Evolutionary conservation across 2,888 invertebrate genomes (phyloP).

Genomic region (Himalopsyche japonica): DNA sequence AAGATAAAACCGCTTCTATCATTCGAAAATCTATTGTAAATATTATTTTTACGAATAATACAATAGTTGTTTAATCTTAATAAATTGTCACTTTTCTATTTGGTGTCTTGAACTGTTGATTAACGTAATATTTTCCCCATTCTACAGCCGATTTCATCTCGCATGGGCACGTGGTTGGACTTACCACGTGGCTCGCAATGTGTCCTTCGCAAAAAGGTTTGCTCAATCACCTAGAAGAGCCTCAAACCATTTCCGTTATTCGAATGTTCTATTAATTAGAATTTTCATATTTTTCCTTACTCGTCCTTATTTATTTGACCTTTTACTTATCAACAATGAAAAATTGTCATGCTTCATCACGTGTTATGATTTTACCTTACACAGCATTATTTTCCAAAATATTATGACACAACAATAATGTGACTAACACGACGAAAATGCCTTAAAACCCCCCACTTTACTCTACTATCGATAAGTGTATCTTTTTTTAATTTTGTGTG

Average conservation of each 20-base stretch:
- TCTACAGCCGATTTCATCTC: slow-evolving; percentile 48
- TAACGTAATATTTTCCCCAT: background rate
- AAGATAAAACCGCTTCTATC: too few species aligned
- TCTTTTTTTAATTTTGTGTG: background rate
- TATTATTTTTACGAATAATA: too few species aligned
- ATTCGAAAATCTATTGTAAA: too few species aligned
- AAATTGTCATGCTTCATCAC: background rate
- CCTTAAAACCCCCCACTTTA: background rate
- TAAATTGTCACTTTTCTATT: too few species aligned
- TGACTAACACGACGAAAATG: background rate
- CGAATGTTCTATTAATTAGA: background rate
- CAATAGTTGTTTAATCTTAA: too few species aligned
- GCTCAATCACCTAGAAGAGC: slow-evolving; percentile 36
- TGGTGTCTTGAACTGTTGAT: too few species aligned
- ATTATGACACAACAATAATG: too few species aligned
- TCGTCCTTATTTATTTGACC: too few species aligned
- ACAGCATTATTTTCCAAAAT: background rate
- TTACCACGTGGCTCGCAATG: slow-evolving; percentile 60
- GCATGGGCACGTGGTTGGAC: slow-evolving; percentile 54
- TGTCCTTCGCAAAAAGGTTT: slow-evolving; percentile 59
- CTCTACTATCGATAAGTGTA: background rate
- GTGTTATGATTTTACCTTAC: background rate
- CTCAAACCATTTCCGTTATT: background rate
- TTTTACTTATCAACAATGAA: background rate
- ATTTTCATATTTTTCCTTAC: background rate